These are phyloP conservation scores for Phrixothrix hirtus DNA, from an alignment of 2,888 invertebrate genomes.

Conservation along the genomic window DNA sequence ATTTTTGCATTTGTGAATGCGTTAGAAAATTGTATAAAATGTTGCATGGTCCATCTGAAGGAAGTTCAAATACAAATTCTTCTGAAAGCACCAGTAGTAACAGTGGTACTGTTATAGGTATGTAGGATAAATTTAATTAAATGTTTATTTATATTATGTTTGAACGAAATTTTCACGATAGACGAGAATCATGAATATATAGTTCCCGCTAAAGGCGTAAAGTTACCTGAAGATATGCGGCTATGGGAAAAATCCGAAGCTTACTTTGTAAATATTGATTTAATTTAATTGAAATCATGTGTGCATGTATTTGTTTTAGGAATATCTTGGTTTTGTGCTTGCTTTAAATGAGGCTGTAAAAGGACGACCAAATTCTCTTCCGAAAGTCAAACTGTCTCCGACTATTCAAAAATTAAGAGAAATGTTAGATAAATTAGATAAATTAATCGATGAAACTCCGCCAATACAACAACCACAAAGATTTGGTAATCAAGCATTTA, in stretches of 20 bases:
- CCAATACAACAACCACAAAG: slow-evolving; percentile 92
- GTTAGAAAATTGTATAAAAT: too few species aligned
- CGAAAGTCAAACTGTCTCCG: slow-evolving; percentile 62
- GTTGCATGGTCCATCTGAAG: too few species aligned
- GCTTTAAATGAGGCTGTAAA: slow-evolving; percentile 85
- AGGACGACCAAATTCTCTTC: slow-evolving; percentile 68
- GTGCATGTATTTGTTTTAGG: too few species aligned
- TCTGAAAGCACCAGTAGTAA: too few species aligned
- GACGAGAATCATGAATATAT: slow-evolving; percentile 69
- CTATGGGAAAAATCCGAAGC: slow-evolving; percentile 86
- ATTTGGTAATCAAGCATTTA: slow-evolving; percentile 94
- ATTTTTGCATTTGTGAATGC: too few species aligned
- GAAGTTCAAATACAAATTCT: too few species aligned
- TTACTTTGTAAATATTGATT: slow-evolving; percentile 73
- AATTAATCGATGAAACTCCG: slow-evolving; percentile 79
- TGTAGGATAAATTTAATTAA: too few species aligned
- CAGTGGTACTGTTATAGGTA: too few species aligned
- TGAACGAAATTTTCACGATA: too few species aligned
- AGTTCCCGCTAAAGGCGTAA: slow-evolving; percentile 68
- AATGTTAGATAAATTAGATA: slow-evolving; percentile 72
- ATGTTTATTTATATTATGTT: too few species aligned
- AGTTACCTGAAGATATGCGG: slow-evolving; percentile 70
- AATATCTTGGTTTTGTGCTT: slow-evolving; percentile 84
- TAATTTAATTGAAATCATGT: too few species aligned
- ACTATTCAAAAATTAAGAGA: slow-evolving; percentile 64